Base-by-base conservation (phyloP, 1,140 invertebrate genomes). In the Drosophila rufa region DNA sequence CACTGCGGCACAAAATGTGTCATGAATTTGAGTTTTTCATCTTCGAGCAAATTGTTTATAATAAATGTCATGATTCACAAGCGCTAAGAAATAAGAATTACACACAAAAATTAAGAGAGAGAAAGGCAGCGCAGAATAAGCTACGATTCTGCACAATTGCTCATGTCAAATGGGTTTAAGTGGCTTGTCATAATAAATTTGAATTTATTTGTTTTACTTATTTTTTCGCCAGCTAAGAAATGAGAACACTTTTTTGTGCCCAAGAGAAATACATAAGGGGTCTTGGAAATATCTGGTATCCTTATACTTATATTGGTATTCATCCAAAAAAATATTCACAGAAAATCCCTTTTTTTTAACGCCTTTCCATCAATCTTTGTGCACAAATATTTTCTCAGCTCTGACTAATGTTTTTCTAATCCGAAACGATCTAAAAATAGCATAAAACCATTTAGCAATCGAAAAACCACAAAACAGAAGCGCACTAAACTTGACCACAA, bases 121-220 rank as follows among this genome's bases (percentile, higher is more conserved):
- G 48, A 47, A 38, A 30, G 27, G 27, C 15, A 50, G 55, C 33
- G 19, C 8, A 33, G 36, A 55, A 55, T 55, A 53, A 25, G n/a
- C 53, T 47, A 58, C 46, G 58, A 64, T 57, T 51, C 65, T 58
- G 66, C 58, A 59, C 70, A 87, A 73, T 74, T 77, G 79, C 65
- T 56, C 50, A 82, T 76, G 79, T 75, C 68, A 80, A 89, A 89
- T 67, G 80, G 46, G 67, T 58, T 87, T 78, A 87, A 87, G 83
- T 87, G 84, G 80, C 73, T 66, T 48, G 80, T 67, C 77, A 83
- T 46, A 78, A 89, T 87, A 89, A 89, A 87, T 87, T 89, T 67
- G 45, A 70, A 89, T 87, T 84, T 83, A 87, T 78, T 79, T 69
- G 65, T 25, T 45, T 30, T 70, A 57, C 64, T 57, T 36, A 30